A percentile compares a stretch with the other conserved stretches of the same genome.
These are phyloP conservation scores for Brotula barbata DNA, from an alignment of 2,797 vertebrate species.

Conservation along the genomic window DNA sequence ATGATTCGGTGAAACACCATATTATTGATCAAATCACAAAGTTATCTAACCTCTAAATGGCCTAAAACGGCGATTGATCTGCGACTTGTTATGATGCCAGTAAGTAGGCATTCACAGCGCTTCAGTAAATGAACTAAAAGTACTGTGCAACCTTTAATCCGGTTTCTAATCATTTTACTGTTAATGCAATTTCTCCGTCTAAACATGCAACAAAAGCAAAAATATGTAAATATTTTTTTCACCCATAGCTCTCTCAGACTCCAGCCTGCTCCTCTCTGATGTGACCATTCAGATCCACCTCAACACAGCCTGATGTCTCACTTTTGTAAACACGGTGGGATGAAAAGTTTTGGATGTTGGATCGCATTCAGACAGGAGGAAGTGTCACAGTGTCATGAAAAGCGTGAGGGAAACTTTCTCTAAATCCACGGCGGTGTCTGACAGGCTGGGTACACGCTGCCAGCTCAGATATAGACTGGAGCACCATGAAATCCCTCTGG, in stretches of 20 bases:
- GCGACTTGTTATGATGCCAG: too few species aligned
- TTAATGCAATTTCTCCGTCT: neutral
- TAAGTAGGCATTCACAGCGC: too few species aligned
- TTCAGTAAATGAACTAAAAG: conserved; percentile 7
- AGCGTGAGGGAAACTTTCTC: conserved; percentile 47
- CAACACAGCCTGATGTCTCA: conserved; percentile 32
- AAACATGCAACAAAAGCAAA: conserved; percentile 4
- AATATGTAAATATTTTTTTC: too few species aligned
- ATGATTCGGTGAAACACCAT: conserved; percentile 6
- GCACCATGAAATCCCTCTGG: conserved; percentile 51
- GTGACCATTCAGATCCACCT: conserved; percentile 26
- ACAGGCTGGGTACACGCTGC: conserved; percentile 62
- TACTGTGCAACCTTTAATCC: neutral
- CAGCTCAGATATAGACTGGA: conserved; percentile 65
- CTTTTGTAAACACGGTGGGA: conserved; percentile 29
- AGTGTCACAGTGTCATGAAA: conserved; percentile 46
- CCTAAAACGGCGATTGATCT: conserved; percentile 5
- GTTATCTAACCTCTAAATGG: conserved; percentile 2
- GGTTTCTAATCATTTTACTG: neutral
- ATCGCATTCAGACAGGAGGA: conserved; percentile 39
- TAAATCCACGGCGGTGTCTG: conserved; percentile 53
- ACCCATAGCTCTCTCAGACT: too few species aligned
- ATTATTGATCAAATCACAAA: conserved; percentile 8
- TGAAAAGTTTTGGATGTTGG: conserved; percentile 26
- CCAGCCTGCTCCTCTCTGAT: conserved; percentile 16